Evolutionary conservation across 2,113 vertebrate genomes (phyloP).

Genomic region (Pachycephala philippinensis): DNA sequence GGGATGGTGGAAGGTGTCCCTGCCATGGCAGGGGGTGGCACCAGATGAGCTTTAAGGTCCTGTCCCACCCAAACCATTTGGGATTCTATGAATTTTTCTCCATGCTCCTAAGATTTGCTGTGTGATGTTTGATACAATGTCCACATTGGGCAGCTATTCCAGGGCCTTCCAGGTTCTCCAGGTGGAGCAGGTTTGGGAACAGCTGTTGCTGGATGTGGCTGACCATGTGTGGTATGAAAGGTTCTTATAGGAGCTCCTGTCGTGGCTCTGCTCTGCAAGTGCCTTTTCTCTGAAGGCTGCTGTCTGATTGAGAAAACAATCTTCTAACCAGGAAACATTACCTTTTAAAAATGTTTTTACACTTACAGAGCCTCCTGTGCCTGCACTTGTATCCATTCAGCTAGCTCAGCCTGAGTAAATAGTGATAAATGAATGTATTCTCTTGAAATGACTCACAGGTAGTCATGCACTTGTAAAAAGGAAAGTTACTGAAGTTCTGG

Average conservation of each 20-base stretch:
- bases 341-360: background rate
- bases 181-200: background rate
- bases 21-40: background rate
- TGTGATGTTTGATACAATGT: background rate
- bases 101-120: background rate
- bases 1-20: background rate
- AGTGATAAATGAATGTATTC: background rate
- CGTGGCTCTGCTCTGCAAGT: background rate
- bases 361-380: background rate
- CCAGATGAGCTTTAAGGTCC: background rate
- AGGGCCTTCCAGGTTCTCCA: background rate
- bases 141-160: background rate
- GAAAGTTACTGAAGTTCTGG: background rate
- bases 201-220: background rate
- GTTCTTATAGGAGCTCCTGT: rapidly evolving
- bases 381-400: background rate
- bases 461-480: background rate
- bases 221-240: rapidly evolving
- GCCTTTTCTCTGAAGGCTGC: background rate
- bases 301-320: background rate
- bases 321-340: background rate
- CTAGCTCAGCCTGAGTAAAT: background rate
- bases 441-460: background rate
- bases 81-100: background rate
- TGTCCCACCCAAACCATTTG: background rate